These are phyloP conservation scores for Nesoenas mayeri DNA, from an alignment of 2,113 vertebrate species.

Conservation along the genomic window DNA sequence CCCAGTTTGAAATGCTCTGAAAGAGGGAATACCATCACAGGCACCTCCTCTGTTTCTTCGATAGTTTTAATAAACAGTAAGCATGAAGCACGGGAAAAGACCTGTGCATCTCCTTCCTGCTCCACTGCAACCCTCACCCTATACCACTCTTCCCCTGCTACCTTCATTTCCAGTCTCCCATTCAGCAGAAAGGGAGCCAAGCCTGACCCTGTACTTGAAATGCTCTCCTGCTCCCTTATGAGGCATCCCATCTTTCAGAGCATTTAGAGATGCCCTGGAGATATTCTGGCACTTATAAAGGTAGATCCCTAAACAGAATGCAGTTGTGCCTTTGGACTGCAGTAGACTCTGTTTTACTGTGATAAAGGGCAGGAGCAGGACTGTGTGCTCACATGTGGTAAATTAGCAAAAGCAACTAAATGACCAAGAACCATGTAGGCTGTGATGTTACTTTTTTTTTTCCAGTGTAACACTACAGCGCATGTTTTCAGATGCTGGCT, in stretches of 20 bases:
- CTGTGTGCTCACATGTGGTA: background rate
- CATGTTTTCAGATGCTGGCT: background rate
- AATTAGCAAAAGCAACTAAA: background rate
- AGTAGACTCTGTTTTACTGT: background rate
- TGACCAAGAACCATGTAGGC: background rate
- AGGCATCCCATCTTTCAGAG: background rate
- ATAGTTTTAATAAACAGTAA: background rate
- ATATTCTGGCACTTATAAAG: background rate
- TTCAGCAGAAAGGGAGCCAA: background rate
- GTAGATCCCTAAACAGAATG: background rate
- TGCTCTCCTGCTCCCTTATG: background rate
- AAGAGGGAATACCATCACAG: rapidly evolving
- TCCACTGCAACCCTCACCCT: background rate
- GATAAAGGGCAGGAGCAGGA: background rate
- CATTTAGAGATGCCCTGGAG: background rate
- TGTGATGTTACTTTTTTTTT: background rate
- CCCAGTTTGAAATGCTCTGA: background rate
- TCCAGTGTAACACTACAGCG: background rate
- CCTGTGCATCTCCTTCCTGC: too few relatives aligned
- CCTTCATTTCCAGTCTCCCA: background rate
- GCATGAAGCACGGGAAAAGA: background rate
- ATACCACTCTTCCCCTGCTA: background rate
- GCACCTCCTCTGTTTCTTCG: background rate
- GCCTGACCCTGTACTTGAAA: background rate
- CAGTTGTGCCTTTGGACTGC: background rate